phyloP scores from a whole-genome alignment of 2,113 vertebrate species.

The Nesogale talazaci region DNA sequence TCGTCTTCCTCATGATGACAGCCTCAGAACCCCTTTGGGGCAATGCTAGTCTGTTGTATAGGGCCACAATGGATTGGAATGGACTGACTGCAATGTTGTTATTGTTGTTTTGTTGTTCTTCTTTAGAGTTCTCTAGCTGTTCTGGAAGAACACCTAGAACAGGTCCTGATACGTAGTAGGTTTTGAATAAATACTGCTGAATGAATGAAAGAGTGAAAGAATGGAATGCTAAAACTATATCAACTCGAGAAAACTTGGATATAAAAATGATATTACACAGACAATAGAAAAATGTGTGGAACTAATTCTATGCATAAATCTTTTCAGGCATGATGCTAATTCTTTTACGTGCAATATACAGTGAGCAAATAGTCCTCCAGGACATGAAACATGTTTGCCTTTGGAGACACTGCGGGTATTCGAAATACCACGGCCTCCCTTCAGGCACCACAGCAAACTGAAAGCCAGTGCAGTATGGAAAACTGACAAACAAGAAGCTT shows the following conservation, averaged over 20 bases:
- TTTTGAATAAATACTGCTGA: neutral
- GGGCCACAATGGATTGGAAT: neutral
- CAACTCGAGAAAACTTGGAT: neutral
- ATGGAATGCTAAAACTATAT: neutral
- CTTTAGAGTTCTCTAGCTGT: too few species aligned
- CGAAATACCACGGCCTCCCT: too few species aligned
- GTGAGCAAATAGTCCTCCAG: neutral
- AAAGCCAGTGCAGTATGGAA: too few species aligned
- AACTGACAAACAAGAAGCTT: too few species aligned
- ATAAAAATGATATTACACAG: neutral
- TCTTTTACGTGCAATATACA: neutral
- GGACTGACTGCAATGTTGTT: neutral
- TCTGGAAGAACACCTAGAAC: neutral
- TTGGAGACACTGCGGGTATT: too few species aligned
- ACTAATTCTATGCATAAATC: neutral
- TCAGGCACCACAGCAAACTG: too few species aligned
- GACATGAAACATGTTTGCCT: neutral
- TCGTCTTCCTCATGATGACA: neutral
- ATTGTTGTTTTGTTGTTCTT: neutral
- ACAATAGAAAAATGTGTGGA: neutral
- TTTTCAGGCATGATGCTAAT: neutral
- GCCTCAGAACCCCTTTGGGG: neutral
- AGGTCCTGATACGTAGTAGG: neutral
- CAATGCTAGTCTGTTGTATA: neutral
- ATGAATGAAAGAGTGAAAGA: conserved; percentile 6